Percentiles rank a stretch among this genome's conserved stretches.
These are phyloP conservation scores for Poecilia picta DNA, from an alignment of 2,797 vertebrate genomes.

Conservation along the genomic window DNA sequence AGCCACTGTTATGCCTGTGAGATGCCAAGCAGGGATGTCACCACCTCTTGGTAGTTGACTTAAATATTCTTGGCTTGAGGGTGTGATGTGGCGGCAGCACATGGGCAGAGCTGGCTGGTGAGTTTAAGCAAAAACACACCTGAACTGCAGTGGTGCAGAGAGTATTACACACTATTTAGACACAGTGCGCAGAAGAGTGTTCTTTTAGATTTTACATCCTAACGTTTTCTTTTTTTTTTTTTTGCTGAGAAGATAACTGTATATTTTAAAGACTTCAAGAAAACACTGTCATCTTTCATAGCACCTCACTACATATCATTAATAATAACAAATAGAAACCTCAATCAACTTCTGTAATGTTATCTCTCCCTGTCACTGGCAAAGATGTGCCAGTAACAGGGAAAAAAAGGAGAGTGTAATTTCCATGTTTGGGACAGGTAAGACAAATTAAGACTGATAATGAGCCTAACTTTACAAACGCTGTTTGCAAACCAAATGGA, in stretches of 20 bases:
- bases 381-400: background rate
- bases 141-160: background rate
- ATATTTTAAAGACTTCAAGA: background rate
- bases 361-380: background rate
- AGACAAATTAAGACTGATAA: background rate
- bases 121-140: background rate
- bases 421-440: background rate
- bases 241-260: background rate
- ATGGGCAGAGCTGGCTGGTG: background rate
- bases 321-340: background rate
- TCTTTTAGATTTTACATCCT: background rate
- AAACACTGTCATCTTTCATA: background rate
- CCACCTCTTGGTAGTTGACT: background rate
- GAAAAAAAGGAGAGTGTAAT: background rate
- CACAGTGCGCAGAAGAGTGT: background rate
- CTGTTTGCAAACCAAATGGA: background rate
- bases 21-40: background rate
- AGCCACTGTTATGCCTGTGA: background rate
- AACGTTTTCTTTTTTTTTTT: too few relatives aligned
- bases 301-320: background rate
- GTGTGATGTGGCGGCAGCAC: background rate
- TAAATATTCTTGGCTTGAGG: background rate
- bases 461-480: background rate
- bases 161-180: background rate
- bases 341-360: background rate